Base-by-base conservation (phyloP, 1,140 invertebrate species). In the Hormaphis cornu region DNA sequence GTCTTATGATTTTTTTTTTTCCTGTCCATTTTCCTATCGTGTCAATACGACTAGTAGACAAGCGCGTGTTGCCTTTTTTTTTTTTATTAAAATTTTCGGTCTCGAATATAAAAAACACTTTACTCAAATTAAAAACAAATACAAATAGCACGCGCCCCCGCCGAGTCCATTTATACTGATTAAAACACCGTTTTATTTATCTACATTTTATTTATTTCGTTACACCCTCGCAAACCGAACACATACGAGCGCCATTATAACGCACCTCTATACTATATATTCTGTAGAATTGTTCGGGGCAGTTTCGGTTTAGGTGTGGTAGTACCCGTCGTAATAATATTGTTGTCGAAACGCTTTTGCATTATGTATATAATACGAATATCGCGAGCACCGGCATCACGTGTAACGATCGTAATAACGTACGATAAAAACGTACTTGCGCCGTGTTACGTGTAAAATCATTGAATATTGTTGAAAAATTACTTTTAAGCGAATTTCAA, bases 141-240 rank as follows among this genome's bases (percentile, higher is more conserved):
- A 66, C 33, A 30, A 46, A 48, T 44, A 63, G 42, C 4, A 14
- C 24, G 28, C 7, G 10, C 44, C 44, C 22, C n/a, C 26, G 28
- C 12, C 20, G 14, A 50, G 28, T 35, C 42, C 61, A 50, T 66
- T 66, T 66, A 30, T 66, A 66, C 58, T 30, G 58, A 63, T 50
- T 50, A 66, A 63, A 66, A 12, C 26, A 66, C 30, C 28, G 18
- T 66, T 66, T 66, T 22, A 48, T 30, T 63, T 18, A 28, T 63
- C 48, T 48, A 3, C 6, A 50, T 33, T 35, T 10, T 30, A 46
- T 66, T 63, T 28, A 33, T 46, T 35, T 10, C 30, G 33, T 40
- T 22, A 18, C n/a, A n/a, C n/a, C n/a, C n/a, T n/a, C n/a, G n/a
- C n/a, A n/a, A n/a, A n/a, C n/a, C n/a, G n/a, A n/a, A n/a, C n/a